phyloP scores from a whole-genome alignment of 2,888 invertebrate species.

The Drosophila paramelanica region DNA sequence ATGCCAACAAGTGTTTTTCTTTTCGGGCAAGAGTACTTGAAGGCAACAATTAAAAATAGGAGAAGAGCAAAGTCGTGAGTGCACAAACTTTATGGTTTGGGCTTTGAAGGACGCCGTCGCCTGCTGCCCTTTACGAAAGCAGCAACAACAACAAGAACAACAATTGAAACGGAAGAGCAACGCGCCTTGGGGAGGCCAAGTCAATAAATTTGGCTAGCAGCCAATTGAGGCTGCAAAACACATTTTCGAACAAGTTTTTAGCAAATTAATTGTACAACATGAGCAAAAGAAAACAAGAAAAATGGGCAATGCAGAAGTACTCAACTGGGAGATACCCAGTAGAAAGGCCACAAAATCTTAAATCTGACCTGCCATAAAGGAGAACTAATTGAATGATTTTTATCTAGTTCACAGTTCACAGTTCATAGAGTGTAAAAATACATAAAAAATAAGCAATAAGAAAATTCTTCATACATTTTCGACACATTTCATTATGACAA shows the following conservation, averaged over 20 bases:
- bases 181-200: slow-evolving; percentile 69
- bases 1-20: slow-evolving; percentile 54
- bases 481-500: too few species aligned
- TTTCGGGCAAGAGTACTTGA: slow-evolving; percentile 17
- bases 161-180: slow-evolving; percentile 45
- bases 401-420: too few species aligned
- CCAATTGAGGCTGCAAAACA: slow-evolving; percentile 57
- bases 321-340: slow-evolving; percentile 14
- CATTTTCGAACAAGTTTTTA: slow-evolving; percentile 48
- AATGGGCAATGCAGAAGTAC: slow-evolving; percentile 11
- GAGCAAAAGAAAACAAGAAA: slow-evolving; percentile 24
- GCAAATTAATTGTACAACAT: slow-evolving; percentile 55
- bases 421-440: too few species aligned
- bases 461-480: not conserved
- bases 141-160: slow-evolving; percentile 23
- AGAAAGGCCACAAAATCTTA: not conserved
- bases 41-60: slow-evolving; percentile 30
- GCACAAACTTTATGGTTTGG: slow-evolving; percentile 20
- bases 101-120: slow-evolving; percentile 52
- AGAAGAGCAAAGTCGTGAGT: slow-evolving; percentile 29
- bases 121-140: slow-evolving; percentile 59
- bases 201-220: slow-evolving; percentile 68
- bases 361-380: not conserved
- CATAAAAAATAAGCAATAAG: too few species aligned
- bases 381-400: not conserved